Conservation (phyloP, 2,888 invertebrate species). For the Apotomis betuletana region DNA sequence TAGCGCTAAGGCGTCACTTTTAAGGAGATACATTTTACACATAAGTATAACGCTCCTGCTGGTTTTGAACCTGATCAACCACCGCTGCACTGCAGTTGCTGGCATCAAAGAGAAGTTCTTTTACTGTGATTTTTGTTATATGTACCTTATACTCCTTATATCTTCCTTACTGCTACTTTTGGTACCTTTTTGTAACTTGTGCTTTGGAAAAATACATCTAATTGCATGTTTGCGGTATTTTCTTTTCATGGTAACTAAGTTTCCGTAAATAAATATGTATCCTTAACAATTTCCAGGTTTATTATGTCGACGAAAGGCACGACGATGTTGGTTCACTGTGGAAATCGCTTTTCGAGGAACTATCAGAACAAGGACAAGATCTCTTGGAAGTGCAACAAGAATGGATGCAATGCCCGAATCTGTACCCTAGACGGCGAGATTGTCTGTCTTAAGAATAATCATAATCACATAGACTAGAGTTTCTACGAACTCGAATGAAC, state of each 20-base stretch:
- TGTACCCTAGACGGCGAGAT: slow-evolving; percentile 55
- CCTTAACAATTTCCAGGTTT: slow-evolving; percentile 47
- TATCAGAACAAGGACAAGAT: slow-evolving; percentile 62
- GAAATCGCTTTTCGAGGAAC: slow-evolving; percentile 59
- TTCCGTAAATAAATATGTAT: neutral
- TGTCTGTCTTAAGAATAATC: slow-evolving; percentile 54
- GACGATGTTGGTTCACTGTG: slow-evolving; percentile 55
- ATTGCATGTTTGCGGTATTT: neutral
- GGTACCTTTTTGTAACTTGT: no score
- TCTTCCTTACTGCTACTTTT: no score
- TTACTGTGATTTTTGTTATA: no score
- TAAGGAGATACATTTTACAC: no score
- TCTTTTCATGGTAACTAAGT: neutral
- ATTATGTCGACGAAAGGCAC: slow-evolving; percentile 55
- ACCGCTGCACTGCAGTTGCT: no score
- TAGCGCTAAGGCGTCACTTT: no score
- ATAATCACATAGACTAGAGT: slow-evolving; percentile 51
- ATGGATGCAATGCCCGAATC: slow-evolving; percentile 61
- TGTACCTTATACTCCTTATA: no score
- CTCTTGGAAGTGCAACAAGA: slow-evolving; percentile 66
- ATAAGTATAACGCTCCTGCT: no score
- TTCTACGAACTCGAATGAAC: neutral
- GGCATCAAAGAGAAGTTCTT: no score
- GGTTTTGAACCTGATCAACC: no score
- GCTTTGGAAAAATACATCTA: neutral